Percentiles rank a stretch among this genome's conserved stretches.
phyloP scores from a whole-genome alignment of 2,797 vertebrate genomes.

The Eptatretus atami region DNA sequence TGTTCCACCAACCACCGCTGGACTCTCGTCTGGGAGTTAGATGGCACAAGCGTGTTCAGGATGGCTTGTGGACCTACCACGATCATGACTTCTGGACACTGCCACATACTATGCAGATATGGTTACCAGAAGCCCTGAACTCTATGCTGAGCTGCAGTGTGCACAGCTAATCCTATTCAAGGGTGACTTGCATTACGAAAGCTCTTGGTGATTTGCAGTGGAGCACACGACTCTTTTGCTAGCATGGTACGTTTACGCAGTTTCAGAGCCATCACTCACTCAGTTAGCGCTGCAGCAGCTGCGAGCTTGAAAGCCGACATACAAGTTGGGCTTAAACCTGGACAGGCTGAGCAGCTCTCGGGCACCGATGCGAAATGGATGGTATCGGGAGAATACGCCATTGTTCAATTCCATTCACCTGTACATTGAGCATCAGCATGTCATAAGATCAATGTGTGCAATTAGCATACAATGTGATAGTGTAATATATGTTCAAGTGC shows the following conservation, averaged over 20 bases:
- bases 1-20: conserved; percentile 30
- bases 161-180: conserved; percentile 57
- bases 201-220: conserved; percentile 52
- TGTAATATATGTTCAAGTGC: too few species aligned
- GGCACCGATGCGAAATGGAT: conserved; percentile 41
- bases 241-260: too few species aligned
- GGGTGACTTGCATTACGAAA: conserved; percentile 93
- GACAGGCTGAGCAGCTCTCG: conserved; percentile 33
- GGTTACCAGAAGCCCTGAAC: conserved; percentile 35
- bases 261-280: conserved; percentile 54
- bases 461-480: too few species aligned
- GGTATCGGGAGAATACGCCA: conserved; percentile 35
- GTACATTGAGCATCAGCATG: too few species aligned
- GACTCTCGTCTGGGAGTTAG: conserved; percentile 37
- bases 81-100: conserved; percentile 74
- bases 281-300: too few species aligned
- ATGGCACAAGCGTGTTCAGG: conserved; percentile 38
- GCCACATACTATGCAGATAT: conserved; percentile 55
- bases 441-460: too few species aligned
- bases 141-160: conserved; percentile 32
- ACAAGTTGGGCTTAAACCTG: conserved; percentile 49
- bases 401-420: conserved; percentile 34
- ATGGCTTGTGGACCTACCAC: conserved; percentile 35
- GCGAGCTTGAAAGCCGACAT: conserved; percentile 68
- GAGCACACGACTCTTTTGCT: conserved; percentile 28